phyloP scores from a whole-genome alignment of 64 coral and sea anemone species.

The Montipora capricornis region DNA sequence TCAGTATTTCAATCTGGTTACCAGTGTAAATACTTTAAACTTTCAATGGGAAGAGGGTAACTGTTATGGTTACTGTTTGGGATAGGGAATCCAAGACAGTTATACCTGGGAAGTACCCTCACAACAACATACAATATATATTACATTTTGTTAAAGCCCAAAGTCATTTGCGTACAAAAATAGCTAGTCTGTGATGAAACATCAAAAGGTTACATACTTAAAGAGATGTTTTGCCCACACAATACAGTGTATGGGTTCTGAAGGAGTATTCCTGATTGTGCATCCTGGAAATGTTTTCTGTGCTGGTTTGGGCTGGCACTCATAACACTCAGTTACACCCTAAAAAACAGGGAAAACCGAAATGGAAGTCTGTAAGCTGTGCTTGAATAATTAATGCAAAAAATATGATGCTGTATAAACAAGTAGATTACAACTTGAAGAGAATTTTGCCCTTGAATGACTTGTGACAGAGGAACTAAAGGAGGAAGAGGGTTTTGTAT shows the following conservation, averaged over 20 bases:
- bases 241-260: constrained; percentile 99
- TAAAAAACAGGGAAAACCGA: background rate
- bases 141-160: too few species aligned
- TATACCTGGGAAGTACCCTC: too few species aligned
- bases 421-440: too few species aligned
- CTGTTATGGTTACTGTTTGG: too few species aligned
- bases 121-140: too few species aligned
- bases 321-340: constrained; percentile 96
- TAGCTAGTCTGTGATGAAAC: background rate
- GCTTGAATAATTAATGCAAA: background rate
- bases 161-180: background rate
- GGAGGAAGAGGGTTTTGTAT: too few species aligned
- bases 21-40: too few species aligned
- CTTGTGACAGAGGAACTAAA: background rate
- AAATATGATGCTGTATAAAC: too few species aligned
- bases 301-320: constrained; percentile 96
- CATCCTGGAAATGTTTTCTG: constrained; percentile 97
- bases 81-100: too few species aligned
- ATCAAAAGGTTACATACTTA: constrained; percentile 67
- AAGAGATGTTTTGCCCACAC: constrained; percentile 99
- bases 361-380: background rate
- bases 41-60: too few species aligned
- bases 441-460: background rate
- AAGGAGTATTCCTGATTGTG: constrained; percentile 97
- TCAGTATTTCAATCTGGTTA: too few species aligned